These are phyloP conservation scores for Coendou prehensilis DNA, from an alignment of 2,797 vertebrate species.

Conservation along the genomic window DNA sequence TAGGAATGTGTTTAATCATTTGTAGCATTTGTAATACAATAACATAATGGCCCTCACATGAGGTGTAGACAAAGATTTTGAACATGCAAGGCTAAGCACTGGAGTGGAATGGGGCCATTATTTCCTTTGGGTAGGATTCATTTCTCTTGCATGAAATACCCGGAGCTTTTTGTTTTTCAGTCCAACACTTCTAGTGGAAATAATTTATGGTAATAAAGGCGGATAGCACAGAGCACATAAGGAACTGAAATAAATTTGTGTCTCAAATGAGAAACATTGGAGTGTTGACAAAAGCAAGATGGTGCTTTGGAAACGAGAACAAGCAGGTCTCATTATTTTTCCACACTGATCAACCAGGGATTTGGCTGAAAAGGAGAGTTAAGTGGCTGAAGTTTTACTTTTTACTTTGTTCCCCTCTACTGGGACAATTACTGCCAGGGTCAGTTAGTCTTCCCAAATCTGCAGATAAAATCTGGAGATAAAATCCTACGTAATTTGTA, in stretches of 20 bases:
- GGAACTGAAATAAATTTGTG: conserved; percentile 76
- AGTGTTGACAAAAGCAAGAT: conserved; percentile 71
- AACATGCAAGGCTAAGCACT: not conserved
- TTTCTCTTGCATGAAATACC: conserved; percentile 71
- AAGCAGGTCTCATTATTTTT: conserved; percentile 74
- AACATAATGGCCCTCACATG: not conserved
- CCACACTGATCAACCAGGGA: conserved; percentile 46
- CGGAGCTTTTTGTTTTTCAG: conserved; percentile 68
- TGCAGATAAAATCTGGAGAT: conserved; percentile 27
- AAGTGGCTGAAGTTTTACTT: conserved; percentile 65
- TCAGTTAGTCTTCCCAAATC: conserved; percentile 63
- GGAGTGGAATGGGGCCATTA: conserved; percentile 64
- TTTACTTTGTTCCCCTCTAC: conserved; percentile 54
- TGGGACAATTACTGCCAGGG: conserved; percentile 47
- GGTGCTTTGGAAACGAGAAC: conserved; percentile 54
- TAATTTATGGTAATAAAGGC: conserved; percentile 83
- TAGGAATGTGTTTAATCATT: conserved; percentile 65
- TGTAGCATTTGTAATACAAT: conserved; percentile 45
- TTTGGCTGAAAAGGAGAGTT: conserved; percentile 35
- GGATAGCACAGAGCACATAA: conserved; percentile 68
- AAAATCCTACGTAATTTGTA: conserved; percentile 44
- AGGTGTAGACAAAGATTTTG: conserved; percentile 48
- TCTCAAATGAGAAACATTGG: conserved; percentile 77
- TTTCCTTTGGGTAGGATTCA: conserved; percentile 71
- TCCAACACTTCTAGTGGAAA: conserved; percentile 77